Percentiles rank a stretch among this genome's conserved stretches.
These are phyloP conservation scores for Megaustenia siamemsis DNA, from an alignment of 2,888 invertebrate genomes.

Conservation along the genomic window DNA sequence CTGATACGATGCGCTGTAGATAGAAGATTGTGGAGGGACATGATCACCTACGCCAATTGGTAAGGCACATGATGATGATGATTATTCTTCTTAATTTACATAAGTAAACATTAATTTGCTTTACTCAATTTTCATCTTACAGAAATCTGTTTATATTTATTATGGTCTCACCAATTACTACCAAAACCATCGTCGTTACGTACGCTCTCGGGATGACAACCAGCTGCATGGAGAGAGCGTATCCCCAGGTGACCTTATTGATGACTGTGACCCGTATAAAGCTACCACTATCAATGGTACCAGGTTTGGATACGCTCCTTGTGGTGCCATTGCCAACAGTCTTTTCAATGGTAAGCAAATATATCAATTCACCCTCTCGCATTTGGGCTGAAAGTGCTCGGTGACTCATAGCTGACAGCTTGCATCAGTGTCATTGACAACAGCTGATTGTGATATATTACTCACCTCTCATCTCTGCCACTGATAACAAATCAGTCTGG, in stretches of 20 bases:
- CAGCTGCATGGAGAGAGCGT: conserved; percentile 89
- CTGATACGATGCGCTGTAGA: too few species aligned
- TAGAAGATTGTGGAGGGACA: too few species aligned
- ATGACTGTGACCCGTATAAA: conserved; percentile 89
- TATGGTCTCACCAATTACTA: conserved; percentile 98
- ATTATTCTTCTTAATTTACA: background rate
- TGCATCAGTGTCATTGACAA: too few species aligned
- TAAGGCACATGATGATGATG: too few species aligned
- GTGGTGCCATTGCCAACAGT: conserved; percentile 99
- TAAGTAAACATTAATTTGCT: too few species aligned
- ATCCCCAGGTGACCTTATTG: conserved; percentile 83
- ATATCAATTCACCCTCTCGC: too few species aligned
- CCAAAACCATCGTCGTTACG: conserved; percentile 98
- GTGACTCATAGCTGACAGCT: too few species aligned
- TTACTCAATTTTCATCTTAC: conserved; percentile 32
- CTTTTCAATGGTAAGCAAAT: conserved; percentile 91
- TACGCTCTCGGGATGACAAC: conserved; percentile 94
- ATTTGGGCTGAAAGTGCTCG: too few species aligned
- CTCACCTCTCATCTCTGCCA: too few species aligned
- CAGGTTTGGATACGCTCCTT: conserved; percentile 87
- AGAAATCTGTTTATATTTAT: conserved; percentile 93
- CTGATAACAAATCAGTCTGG: too few species aligned
- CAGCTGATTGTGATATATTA: too few species aligned
- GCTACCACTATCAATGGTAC: conserved; percentile 60
- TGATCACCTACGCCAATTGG: too few species aligned